phyloP scores from a whole-genome alignment of 2,113 vertebrate species.

The Cyrtonyx montezumae region DNA sequence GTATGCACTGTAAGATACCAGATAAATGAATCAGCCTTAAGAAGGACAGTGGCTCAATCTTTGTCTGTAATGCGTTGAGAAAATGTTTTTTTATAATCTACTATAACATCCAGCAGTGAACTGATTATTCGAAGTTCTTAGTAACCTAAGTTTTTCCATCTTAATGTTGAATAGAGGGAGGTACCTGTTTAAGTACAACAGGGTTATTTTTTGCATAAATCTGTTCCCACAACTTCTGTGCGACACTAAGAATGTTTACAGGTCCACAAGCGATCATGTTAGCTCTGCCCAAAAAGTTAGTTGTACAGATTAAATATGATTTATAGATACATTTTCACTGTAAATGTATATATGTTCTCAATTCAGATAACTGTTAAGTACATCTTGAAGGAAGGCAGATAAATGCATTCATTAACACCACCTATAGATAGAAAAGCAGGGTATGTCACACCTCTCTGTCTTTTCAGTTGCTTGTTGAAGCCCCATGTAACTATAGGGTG shows the following conservation, averaged over 20 bases:
- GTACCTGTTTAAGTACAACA: background rate
- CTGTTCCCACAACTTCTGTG: background rate
- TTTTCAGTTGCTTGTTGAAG: background rate
- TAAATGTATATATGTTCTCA: background rate
- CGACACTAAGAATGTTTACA: background rate
- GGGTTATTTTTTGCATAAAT: background rate
- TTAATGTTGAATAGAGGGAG: background rate
- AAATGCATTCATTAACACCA: background rate
- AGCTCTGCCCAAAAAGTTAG: background rate
- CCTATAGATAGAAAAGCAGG: background rate
- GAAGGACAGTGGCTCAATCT: background rate
- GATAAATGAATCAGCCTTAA: background rate
- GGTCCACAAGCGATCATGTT: background rate
- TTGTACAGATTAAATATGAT: background rate
- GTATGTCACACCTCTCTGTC: background rate
- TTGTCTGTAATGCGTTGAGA: background rate
- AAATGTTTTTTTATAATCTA: background rate
- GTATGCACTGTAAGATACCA: background rate
- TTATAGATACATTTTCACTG: background rate
- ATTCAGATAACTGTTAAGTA: background rate
- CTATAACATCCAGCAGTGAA: background rate
- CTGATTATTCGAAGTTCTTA: background rate
- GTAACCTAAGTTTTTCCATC: background rate
- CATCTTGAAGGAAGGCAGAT: background rate
- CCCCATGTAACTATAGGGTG: background rate